Evolutionary conservation across 2,888 invertebrate genomes (phyloP).

Genomic region (Oscheius myriophilus): DNA sequence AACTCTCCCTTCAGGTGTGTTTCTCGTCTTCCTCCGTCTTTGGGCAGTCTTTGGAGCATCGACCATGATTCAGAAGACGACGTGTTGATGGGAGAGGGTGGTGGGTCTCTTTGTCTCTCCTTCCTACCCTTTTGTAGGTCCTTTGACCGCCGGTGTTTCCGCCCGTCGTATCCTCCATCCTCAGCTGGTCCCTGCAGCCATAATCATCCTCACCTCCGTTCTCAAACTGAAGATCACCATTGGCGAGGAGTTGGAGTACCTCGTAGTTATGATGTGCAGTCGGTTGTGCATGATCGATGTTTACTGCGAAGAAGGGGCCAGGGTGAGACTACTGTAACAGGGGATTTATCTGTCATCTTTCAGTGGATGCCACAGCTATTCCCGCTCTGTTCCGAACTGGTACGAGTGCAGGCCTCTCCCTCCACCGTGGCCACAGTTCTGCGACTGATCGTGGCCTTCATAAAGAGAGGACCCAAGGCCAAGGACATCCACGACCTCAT

Average conservation of each 20-base stretch:
- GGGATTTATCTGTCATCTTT: neutral
- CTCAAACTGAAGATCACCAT: neutral
- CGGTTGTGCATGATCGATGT: conserved; percentile 20
- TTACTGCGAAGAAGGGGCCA: conserved; percentile 21
- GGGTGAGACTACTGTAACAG: neutral
- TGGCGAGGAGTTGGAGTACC: conserved; percentile 17
- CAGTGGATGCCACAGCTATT: conserved; percentile 30
- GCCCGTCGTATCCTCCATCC: conserved; percentile 22
- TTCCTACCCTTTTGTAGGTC: neutral
- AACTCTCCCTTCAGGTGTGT: conserved; percentile 19
- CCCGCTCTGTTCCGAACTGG: conserved; percentile 13
- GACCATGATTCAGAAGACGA: conserved; percentile 33
- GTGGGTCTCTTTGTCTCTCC: neutral
- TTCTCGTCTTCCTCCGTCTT: conserved; percentile 24
- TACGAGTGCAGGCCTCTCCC: neutral
- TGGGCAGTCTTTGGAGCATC: conserved; percentile 27
- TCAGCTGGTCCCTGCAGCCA: conserved; percentile 17
- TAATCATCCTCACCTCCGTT: conserved; percentile 10
- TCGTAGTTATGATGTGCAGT: conserved; percentile 20
- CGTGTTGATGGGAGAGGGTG: conserved; percentile 33
- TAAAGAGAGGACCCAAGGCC: conserved; percentile 21
- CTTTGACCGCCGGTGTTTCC: conserved; percentile 1
- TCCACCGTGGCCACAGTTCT: neutral
- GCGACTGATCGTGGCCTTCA: conserved; percentile 17
- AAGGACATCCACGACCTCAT: conserved; percentile 17